phyloP scores from a whole-genome alignment of 2,888 invertebrate species.

The Conomelus anceps region DNA sequence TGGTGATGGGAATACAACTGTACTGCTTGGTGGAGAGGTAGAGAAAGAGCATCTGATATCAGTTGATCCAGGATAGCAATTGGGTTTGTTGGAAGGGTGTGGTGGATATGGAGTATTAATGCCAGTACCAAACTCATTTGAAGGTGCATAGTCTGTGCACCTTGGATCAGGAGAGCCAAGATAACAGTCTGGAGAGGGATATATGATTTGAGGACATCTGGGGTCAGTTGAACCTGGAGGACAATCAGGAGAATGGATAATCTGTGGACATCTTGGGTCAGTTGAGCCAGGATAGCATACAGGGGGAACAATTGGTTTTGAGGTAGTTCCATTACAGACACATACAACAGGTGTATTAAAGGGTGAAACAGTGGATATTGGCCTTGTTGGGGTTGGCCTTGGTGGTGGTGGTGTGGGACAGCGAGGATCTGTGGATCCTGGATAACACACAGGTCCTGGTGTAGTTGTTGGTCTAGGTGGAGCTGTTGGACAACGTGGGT shows the following conservation, averaged over 20 bases:
- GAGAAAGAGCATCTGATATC: conserved; percentile 27
- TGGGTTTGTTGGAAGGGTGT: conserved; percentile 24
- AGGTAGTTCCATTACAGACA: conserved; percentile 33
- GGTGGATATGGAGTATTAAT: conserved; percentile 36
- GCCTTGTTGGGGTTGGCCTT: conserved; percentile 24
- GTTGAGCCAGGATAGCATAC: conserved; percentile 28
- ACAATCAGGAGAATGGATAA: conserved; percentile 34
- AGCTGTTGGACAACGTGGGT: conserved; percentile 37
- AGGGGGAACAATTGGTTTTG: conserved; percentile 40
- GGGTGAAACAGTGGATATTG: conserved; percentile 37
- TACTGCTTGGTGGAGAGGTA: conserved; percentile 13
- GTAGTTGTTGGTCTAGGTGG: conserved; percentile 33
- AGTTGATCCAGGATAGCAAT: conserved; percentile 34
- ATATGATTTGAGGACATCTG: conserved; percentile 38
- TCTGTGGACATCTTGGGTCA: conserved; percentile 36
- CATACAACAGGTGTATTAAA: conserved; percentile 24
- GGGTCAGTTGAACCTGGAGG: conserved; percentile 38
- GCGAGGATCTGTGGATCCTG: conserved; percentile 41
- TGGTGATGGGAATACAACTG: conserved; percentile 12
- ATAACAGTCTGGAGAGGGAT: conserved; percentile 36
- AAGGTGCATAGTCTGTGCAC: conserved; percentile 35
- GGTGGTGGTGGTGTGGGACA: conserved; percentile 37
- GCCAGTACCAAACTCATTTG: conserved; percentile 39
- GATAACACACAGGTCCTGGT: conserved; percentile 37
- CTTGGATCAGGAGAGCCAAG: conserved; percentile 38